Conservation (phyloP, 2,113 vertebrate species). For the Campylomormyrus numenius region DNA sequence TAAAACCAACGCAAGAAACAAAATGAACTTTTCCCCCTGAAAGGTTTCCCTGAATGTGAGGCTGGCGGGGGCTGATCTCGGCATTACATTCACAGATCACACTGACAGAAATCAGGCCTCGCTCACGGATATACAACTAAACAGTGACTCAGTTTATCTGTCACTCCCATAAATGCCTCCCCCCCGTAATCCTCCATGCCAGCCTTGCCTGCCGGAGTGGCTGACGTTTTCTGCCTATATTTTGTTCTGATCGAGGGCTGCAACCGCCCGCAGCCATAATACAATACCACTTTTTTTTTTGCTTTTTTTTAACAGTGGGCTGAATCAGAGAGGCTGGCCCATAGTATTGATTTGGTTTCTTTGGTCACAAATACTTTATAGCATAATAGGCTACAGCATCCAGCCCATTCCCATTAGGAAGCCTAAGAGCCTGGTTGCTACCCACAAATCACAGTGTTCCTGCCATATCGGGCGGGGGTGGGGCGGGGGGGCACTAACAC, state of each 20-base stretch:
- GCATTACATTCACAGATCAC: background rate
- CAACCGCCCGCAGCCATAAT: constrained; percentile 44
- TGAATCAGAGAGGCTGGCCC: constrained; percentile 39
- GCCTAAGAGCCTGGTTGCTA: constrained; percentile 54
- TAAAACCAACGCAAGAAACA: background rate
- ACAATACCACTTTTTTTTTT: constrained; percentile 33
- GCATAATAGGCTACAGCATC: constrained; percentile 58
- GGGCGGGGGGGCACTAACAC: constrained; percentile 41
- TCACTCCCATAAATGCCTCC: constrained; percentile 13
- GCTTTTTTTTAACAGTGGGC: constrained; percentile 32
- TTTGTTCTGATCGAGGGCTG: constrained; percentile 37
- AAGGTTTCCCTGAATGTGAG: background rate
- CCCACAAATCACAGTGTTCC: constrained; percentile 57
- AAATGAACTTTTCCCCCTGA: background rate
- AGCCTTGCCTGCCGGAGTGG: constrained; percentile 38
- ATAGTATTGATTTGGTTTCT: constrained; percentile 58
- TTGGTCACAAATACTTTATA: constrained; percentile 62
- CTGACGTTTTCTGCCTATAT: constrained; percentile 20
- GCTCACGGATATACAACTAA: background rate
- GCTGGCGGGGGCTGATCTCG: background rate
- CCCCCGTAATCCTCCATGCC: constrained; percentile 33
- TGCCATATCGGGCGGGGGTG: constrained; percentile 28
- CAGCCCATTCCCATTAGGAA: constrained; percentile 50
- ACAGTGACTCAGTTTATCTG: constrained; percentile 22
- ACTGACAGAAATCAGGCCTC: background rate